Conservation (phyloP, 1,140 invertebrate genomes). For the Procambarus virginalis region DNA sequence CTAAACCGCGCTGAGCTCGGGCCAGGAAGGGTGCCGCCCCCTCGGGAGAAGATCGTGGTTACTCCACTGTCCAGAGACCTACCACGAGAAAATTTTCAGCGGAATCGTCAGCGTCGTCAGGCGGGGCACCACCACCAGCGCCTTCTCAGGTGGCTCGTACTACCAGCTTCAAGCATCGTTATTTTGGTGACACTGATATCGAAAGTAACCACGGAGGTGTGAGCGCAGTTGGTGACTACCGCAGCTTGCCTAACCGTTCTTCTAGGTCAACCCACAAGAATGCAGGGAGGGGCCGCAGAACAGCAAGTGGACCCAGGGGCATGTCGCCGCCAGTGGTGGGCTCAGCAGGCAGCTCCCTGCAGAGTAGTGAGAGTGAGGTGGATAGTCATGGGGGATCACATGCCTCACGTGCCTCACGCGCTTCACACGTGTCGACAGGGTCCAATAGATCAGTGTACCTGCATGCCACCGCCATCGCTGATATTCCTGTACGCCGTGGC, state of each 20-base stretch:
- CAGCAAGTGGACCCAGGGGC: constrained; percentile 20
- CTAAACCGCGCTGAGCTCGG: constrained; percentile 28
- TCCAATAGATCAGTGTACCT: constrained; percentile 71
- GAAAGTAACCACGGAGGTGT: constrained; percentile 22
- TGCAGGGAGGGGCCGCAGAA: constrained; percentile 8
- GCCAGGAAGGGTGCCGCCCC: neutral
- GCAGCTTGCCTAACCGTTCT: constrained; percentile 50
- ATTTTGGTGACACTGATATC: constrained; percentile 68
- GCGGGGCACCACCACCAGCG: neutral
- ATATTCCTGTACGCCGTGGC: constrained; percentile 70
- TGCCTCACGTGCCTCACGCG: constrained; percentile 38
- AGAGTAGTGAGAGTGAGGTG: constrained; percentile 70
- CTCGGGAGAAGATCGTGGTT: neutral
- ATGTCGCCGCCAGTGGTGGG: constrained; percentile 45
- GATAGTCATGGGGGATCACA: constrained; percentile 67
- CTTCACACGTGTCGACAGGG: constrained; percentile 63
- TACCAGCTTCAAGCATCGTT: constrained; percentile 61
- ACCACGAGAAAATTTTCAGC: constrained; percentile 9
- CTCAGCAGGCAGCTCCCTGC: constrained; percentile 64
- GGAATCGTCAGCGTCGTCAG: constrained; percentile 22
- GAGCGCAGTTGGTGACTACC: constrained; percentile 44
- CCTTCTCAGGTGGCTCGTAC: constrained; percentile 4
- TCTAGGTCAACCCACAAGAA: constrained; percentile 42
- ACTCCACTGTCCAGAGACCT: constrained; percentile 17
- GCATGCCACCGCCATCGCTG: constrained; percentile 72